Conservation (phyloP, 2,113 vertebrate species). For the Potamarius usumacintae region DNA sequence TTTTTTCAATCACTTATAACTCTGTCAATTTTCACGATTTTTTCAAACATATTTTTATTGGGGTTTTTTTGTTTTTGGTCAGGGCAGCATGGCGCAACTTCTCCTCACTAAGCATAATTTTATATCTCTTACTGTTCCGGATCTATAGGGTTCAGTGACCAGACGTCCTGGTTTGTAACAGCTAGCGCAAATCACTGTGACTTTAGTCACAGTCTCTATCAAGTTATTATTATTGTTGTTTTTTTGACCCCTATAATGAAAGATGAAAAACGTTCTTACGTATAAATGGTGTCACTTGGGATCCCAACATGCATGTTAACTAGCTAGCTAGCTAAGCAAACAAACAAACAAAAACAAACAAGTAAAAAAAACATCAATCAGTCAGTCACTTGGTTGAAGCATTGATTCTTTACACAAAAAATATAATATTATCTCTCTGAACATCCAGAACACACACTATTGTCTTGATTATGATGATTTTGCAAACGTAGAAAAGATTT, state of each 20-base stretch:
- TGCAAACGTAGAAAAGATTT: background rate
- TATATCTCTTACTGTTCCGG: no score
- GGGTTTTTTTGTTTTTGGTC: background rate
- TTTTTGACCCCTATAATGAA: background rate
- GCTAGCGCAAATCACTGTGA: no score
- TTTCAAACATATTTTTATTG: background rate
- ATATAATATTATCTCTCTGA: no score
- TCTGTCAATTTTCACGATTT: no score
- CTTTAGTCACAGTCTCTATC: no score
- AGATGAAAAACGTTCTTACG: background rate
- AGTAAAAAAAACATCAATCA: background rate
- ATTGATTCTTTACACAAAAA: background rate
- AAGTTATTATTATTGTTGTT: no score
- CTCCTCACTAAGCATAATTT: no score
- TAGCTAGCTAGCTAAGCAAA: background rate
- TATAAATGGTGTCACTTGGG: background rate
- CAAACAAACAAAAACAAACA: background rate
- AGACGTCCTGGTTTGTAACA: no score
- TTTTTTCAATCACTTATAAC: no score
- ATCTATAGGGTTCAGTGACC: no score
- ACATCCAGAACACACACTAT: background rate
- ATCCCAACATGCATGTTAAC: background rate
- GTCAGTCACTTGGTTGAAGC: background rate
- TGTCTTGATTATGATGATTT: background rate
- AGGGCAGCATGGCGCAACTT: no score